These are phyloP conservation scores for Zygothrica quintamaculata DNA, from an alignment of 2,888 invertebrate species.

Conservation along the genomic window DNA sequence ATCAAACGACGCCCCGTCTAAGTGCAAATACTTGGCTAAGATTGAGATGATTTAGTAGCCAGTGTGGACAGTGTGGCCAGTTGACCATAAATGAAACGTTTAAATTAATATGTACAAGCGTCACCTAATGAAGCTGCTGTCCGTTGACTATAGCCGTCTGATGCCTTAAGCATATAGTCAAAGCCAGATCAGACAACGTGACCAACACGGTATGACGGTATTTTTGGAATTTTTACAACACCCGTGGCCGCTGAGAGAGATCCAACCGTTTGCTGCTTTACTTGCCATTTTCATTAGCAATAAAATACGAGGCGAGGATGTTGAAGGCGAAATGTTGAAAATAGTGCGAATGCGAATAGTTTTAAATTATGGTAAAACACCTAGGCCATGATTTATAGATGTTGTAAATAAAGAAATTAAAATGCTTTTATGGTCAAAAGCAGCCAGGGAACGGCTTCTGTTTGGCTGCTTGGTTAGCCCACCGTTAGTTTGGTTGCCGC, in stretches of 20 bases:
- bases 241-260: slow-evolving; percentile 29
- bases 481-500: slow-evolving; percentile 21
- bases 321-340: slow-evolving; percentile 47
- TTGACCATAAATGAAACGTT: slow-evolving; percentile 61
- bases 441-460: slow-evolving; percentile 49
- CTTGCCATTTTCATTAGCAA: slow-evolving; percentile 52
- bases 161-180: slow-evolving; percentile 17
- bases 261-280: slow-evolving; percentile 17
- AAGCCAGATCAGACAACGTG: slow-evolving; percentile 51
- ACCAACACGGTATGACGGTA: slow-evolving; percentile 64
- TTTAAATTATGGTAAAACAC: slow-evolving; percentile 72
- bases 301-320: slow-evolving; percentile 45
- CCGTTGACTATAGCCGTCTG: slow-evolving; percentile 1
- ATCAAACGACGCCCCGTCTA: slow-evolving; percentile 45
- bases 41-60: slow-evolving; percentile 73
- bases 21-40: slow-evolving; percentile 7
- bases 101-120: slow-evolving; percentile 79
- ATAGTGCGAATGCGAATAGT: slow-evolving; percentile 64
- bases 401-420: slow-evolving; percentile 79
- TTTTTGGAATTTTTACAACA: slow-evolving; percentile 78
- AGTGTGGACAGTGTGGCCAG: slow-evolving; percentile 24
- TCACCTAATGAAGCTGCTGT: slow-evolving; percentile 69
- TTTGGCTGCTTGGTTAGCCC: slow-evolving; percentile 13
- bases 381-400: slow-evolving; percentile 73
- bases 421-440: slow-evolving; percentile 74